phyloP scores from a whole-genome alignment of 2,888 invertebrate species.

The Calliphora vomitoria region DNA sequence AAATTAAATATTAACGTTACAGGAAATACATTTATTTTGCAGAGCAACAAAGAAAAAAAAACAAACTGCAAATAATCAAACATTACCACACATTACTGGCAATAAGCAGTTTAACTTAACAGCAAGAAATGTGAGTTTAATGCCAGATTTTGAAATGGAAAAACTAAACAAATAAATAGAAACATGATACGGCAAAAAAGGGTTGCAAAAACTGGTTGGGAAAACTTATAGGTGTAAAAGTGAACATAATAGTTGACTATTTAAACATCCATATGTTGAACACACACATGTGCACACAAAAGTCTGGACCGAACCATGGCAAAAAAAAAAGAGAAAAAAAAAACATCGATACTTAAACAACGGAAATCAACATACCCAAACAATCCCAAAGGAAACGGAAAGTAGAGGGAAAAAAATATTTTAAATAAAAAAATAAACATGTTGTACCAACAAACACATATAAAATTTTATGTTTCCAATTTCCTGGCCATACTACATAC shows the following conservation, averaged over 20 bases:
- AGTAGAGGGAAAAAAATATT: constrained; percentile 51
- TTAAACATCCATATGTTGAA: constrained; percentile 40
- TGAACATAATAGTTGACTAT: constrained; percentile 53
- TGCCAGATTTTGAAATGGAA: constrained; percentile 61
- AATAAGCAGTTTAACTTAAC: constrained; percentile 68
- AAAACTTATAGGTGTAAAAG: constrained; percentile 58
- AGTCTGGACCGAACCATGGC: constrained; percentile 53
- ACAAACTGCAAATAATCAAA: constrained; percentile 62
- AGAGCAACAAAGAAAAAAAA: constrained; percentile 15
- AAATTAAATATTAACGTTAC: constrained; percentile 67
- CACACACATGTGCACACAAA: constrained; percentile 28
- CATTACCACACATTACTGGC: constrained; percentile 68
- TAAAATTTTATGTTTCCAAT: constrained; percentile 78
- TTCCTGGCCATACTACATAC: constrained; percentile 71
- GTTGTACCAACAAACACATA: constrained; percentile 62
- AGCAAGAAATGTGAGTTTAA: constrained; percentile 60
- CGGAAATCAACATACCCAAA: constrained; percentile 74
- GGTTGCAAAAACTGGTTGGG: constrained; percentile 5
- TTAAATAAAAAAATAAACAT: constrained; percentile 58
- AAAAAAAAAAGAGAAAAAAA: constrained; percentile 1
- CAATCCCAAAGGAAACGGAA: constrained; percentile 70
- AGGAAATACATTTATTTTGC: constrained; percentile 62
- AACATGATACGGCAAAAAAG: constrained; percentile 46
- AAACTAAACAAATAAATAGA: constrained; percentile 48
- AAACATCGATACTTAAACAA: constrained; percentile 72